phyloP scores from a whole-genome alignment of 2,113 vertebrate genomes.

The Manacus vitellinus region DNA sequence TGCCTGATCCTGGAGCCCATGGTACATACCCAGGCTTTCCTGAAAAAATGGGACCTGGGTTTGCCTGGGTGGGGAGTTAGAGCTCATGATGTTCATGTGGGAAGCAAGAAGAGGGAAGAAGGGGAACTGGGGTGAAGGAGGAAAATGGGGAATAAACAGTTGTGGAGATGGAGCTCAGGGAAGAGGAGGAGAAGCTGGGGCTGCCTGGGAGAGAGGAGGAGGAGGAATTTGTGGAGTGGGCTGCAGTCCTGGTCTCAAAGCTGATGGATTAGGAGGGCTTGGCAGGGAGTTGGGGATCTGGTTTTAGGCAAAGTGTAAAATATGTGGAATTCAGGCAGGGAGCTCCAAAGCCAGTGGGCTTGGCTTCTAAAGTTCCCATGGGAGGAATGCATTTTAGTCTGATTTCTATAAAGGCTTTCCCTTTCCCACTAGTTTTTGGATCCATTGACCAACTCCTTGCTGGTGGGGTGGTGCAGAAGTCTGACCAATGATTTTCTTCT shows the following conservation, averaged over 20 bases:
- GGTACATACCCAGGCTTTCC: background rate
- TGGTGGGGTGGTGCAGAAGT: background rate
- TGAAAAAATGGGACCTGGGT: background rate
- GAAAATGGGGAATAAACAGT: background rate
- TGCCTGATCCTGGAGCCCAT: background rate
- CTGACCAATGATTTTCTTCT: background rate
- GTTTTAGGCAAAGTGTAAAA: constrained; percentile 25
- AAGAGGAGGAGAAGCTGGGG: background rate
- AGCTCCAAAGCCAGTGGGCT: background rate
- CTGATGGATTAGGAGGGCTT: background rate
- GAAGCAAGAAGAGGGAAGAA: background rate
- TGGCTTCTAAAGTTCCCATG: background rate
- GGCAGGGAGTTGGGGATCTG: background rate
- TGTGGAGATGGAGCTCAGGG: background rate
- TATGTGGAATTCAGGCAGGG: constrained; percentile 27
- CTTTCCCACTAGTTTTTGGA: background rate
- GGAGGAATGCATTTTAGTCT: background rate
- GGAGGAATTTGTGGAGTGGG: background rate
- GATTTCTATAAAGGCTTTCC: background rate
- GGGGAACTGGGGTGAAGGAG: background rate
- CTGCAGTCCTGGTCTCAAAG: background rate
- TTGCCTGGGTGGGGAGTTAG: background rate
- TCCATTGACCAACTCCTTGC: background rate
- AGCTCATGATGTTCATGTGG: background rate
- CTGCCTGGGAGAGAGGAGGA: background rate